Evolutionary conservation across 2,797 vertebrate genomes (phyloP), one percentile per base, ranked within the genome.

Genomic region (Furcifer pardalis): DNA sequence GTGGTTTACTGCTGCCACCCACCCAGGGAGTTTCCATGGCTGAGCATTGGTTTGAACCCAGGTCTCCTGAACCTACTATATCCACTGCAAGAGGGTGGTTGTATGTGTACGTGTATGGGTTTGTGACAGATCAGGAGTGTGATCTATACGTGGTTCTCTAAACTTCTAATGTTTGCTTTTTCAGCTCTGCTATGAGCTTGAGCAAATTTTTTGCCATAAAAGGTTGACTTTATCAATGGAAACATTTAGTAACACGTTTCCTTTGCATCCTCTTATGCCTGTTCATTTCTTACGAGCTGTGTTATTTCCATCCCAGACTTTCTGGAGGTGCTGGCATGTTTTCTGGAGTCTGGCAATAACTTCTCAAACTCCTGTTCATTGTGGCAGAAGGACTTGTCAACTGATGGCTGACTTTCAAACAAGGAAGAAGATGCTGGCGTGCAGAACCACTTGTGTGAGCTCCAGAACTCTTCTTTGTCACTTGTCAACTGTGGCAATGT

Each of bases 171-270:
- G 21, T 46, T 78, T 71, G 1, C n/a, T 49, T 62, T 59, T 1
- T 71, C 30, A 44, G 15, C 4, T 60, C 49, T 89, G 66, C 40
- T 91, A 71, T 84, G 81, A 83, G 71, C 21, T 5, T 65, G 27
- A 8, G 44, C 7, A 7, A 9, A 37, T 62, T 82, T 75, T 84
- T 65, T 71, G 87, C 89, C 87, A 77, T 60, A 83, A 88, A 81
- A 78, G 44, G 83, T 30, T 56, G 40, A 81, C 27, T 71, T 19
- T 72, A 80, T n/a, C 75, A 90, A 88, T 84, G 89, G 91, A 90
- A 89, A 91, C 90, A 83, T 77, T 88, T 89, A 81, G 40, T 69
- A 86, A 83, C 86, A 79, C 87, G 87, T 88, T 79, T 0, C 0
- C 9, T 87, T 23, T 74, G 66, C 10, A 80, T 37, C 87, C 87